Percentiles rank a stretch among this genome's conserved stretches.
Conservation (phyloP, 2,888 invertebrate species). For the Syrista parreyssii region DNA sequence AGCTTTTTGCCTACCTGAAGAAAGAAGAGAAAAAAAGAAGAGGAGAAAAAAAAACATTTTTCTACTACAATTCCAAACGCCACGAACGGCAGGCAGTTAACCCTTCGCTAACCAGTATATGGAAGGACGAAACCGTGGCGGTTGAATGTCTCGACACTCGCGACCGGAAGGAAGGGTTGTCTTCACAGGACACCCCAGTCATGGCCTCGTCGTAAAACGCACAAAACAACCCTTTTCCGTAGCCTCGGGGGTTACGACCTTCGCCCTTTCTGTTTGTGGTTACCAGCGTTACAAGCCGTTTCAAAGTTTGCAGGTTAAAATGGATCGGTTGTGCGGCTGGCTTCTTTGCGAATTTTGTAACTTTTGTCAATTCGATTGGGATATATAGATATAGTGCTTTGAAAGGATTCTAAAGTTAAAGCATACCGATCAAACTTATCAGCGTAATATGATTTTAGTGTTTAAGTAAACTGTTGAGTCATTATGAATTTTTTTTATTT, state of each 20-base stretch:
- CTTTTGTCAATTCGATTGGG: neutral
- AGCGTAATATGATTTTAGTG: neutral
- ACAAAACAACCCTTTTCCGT: constrained; percentile 52
- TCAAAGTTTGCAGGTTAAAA: constrained; percentile 5
- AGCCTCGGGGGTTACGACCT: constrained; percentile 32
- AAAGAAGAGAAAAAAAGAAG: constrained; percentile 19
- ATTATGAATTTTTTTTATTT: neutral
- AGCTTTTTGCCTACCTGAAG: constrained; percentile 35
- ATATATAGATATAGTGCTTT: neutral
- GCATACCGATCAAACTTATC: neutral
- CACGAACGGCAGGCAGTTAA: constrained; percentile 39
- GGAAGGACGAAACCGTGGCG: constrained; percentile 9
- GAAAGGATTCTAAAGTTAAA: neutral
- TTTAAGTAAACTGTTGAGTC: neutral
- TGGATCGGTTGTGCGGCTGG: neutral
- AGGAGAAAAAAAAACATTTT: constrained; percentile 29
- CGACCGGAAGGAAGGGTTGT: constrained; percentile 54
- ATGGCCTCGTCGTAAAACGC: constrained; percentile 34
- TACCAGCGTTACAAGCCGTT: constrained; percentile 12
- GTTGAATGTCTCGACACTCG: constrained; percentile 1
- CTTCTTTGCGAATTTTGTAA: neutral
- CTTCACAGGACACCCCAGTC: neutral
- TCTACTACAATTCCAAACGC: constrained; percentile 42
- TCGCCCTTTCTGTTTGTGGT: constrained; percentile 28
- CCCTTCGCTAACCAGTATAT: constrained; percentile 35